These are phyloP conservation scores for Amazonetta brasiliensis DNA, from an alignment of 2,797 vertebrate genomes.

Conservation along the genomic window DNA sequence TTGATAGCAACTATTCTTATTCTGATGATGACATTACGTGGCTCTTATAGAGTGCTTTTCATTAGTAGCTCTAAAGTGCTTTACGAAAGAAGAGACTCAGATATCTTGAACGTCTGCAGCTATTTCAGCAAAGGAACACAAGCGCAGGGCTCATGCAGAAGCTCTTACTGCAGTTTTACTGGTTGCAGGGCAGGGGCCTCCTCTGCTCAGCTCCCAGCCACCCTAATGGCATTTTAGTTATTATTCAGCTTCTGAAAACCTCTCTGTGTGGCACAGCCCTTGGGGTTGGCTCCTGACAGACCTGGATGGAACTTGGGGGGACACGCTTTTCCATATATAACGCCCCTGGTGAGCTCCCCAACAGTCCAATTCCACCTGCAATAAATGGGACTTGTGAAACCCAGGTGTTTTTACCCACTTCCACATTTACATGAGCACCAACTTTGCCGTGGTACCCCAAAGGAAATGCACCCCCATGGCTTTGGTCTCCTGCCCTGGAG, in stretches of 20 bases:
- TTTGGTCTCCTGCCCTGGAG: rapidly evolving
- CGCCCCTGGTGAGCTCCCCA: no score
- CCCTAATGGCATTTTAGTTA: not conserved
- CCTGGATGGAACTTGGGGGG: not conserved
- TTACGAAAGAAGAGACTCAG: conserved; percentile 22
- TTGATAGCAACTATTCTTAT: conserved; percentile 4
- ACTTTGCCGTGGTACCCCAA: no score
- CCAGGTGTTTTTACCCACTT: rapidly evolving
- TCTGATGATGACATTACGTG: not conserved
- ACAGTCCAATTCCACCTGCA: not conserved
- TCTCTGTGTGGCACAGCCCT: not conserved
- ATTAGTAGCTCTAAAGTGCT: conserved; percentile 63
- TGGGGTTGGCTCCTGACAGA: not conserved
- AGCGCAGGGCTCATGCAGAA: not conserved
- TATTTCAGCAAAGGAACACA: not conserved
- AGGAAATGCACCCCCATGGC: not conserved
- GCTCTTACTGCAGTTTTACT: not conserved
- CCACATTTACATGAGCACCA: rapidly evolving
- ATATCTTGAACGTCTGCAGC: not conserved
- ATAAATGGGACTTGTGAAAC: rapidly evolving
- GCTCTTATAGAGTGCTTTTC: conserved; percentile 44
- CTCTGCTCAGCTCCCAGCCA: not conserved
- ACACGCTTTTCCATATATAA: rapidly evolving
- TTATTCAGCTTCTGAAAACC: not conserved
- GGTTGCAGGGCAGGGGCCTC: not conserved